Base-by-base conservation (phyloP, 2,888 invertebrate species). In the Scelioninae gen. 1 region DNA sequence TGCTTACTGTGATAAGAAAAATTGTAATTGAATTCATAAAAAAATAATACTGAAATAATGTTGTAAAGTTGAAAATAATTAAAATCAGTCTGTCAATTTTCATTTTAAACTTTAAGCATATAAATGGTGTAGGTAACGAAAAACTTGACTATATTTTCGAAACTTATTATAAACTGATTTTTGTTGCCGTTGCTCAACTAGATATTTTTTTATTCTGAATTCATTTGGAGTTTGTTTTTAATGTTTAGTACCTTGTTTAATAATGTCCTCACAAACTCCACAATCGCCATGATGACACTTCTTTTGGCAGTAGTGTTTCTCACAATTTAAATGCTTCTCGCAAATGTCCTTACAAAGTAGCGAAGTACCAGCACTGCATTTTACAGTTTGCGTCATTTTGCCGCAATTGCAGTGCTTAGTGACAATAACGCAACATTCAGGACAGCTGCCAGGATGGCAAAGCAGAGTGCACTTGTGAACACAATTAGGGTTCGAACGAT, bases 391-490 rank as follows among this genome's bases (percentile, higher is more conserved):
- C 1, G 94, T 94, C 31, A 95, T 96, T 58, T 94, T 94, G 0
- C 96, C 96, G 88, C 98, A 98, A 2, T 96, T 96, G 87, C 98
- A 98, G 86, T 87, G 94, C 93, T 94, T 95, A 69, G 92, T 93
- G 11, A 97, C 95, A 88, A 95, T 96, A 0, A 96, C 95, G 86
- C 95, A 95, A 89, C 98, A 99, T 0, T 96, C 95, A 1, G 98
- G 98, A 92, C 99, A 99, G 0, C 98, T 98, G 0, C 99, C 99
- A 0, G 98, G 98, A 92, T 99, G 98, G 31, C 90, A 90, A 0
- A 96, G 93, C 86, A 98, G 93, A 10, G 95, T 95, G 92, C 98
- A 98, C 45, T 90, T 90, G 51, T 87, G 92, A 31, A 88, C 86
- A 82, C 92, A 93, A 79, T 91, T 86, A 38, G 86, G 90, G 56